Evolutionary conservation across 2,888 invertebrate species (phyloP).

Genomic region (Stomorhina lunata): DNA sequence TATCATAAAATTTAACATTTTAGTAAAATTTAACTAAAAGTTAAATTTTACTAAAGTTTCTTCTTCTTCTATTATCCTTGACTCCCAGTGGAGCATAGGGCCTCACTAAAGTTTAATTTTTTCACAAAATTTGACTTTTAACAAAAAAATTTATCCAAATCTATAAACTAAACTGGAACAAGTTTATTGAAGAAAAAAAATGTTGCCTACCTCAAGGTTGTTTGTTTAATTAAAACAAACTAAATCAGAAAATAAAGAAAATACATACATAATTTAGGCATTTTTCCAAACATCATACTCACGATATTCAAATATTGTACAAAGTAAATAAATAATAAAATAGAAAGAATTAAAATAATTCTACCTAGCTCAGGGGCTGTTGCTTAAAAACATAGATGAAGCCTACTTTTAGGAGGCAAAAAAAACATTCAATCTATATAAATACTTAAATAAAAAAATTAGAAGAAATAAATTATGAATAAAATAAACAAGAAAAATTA

Average conservation of each 20-base stretch:
- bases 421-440: not conserved
- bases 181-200: not conserved
- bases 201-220: not conserved
- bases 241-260: not conserved
- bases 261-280: not conserved
- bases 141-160: not conserved
- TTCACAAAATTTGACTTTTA: no score
- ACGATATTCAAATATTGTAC: not conserved
- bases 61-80: no score
- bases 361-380: not conserved
- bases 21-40: no score
- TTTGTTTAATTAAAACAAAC: not conserved
- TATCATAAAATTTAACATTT: no score
- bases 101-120: no score
- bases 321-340: not conserved
- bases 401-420: not conserved
- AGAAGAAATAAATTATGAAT: not conserved
- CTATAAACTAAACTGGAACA: not conserved
- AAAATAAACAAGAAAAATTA: not conserved
- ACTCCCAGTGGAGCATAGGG: no score
- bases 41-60: no score
- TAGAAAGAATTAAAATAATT: not conserved
- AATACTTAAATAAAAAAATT: not conserved
- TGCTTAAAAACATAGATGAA: not conserved
- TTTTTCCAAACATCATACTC: not conserved